Evolutionary conservation across 2,113 vertebrate species (phyloP), one percentile per base, ranked within the genome.

Genomic region (Elephantulus edwardii): DNA sequence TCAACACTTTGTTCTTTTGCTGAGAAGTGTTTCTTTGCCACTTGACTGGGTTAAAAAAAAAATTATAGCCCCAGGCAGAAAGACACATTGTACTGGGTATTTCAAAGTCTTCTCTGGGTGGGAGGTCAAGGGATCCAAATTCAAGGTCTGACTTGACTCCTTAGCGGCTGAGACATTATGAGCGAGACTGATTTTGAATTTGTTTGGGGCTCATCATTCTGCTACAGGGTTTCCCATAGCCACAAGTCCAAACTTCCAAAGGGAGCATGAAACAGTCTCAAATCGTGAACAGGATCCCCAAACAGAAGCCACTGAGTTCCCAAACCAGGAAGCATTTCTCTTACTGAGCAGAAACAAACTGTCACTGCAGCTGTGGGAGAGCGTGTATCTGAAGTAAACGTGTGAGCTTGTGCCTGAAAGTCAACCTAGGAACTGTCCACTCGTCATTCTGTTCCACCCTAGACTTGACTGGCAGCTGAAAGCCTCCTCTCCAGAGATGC

Each of bases 71-170:
- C 38, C 16, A 40, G 40, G 44, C 9, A 14, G 40, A 35, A 19
- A 6, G 24, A 62, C 14, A 0, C 2, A 26, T 0, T 6, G 60
- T 30, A 5, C 58, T 19, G 35, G 6, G 26, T 12, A 33, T 50
- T 33, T 58, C 64, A 3, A 8, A n/a, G 42, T 13, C 38, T 54
- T 58, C 38, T 58, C n/a, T 58, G 30, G 30, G 80, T 19, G 46
- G 64, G 71, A 26, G 84, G 60, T 38, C 11, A 19, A 19, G 28
- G 44, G 20, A 35, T 46, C 56, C 17, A 30, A 56, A 54, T 2
- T 12, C 13, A 54, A 48, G n/a, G 28, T 74, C 38, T 0, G 0
- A n/a, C 30, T 40, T 6, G 3, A 40, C 30, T 30, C 28, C 66
- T 90, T 5, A 0, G 52, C 7, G 64, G 74, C 58, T n/a, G 56